Base-by-base conservation (phyloP, 2,888 invertebrate species). In the Chorisops tibialis region DNA sequence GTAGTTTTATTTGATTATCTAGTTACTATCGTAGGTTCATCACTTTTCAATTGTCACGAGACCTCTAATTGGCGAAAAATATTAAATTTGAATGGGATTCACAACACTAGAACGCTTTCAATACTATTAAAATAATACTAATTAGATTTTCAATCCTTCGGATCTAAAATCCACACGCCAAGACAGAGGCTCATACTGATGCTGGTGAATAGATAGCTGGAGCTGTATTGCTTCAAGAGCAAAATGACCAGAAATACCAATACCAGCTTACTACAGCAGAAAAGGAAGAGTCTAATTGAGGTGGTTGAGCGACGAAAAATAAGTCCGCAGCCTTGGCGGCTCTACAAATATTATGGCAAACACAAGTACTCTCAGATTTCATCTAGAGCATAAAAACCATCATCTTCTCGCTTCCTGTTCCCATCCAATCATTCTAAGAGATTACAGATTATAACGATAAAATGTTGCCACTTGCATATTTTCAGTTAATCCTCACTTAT, bases 201-300 rank as follows among this genome's bases (percentile, higher is more conserved):
- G 52, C 61, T 4, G 39, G 50, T 51, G 19, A 16, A 24, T 19
- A 35, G 4, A 51, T 50, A 1, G 22, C 19, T 9, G 43, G 52
- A 19, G 54, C 52, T n/a, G 45, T 61, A 2, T 24, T 52, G 11
- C 14, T 61, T 2, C 52, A 52, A 38, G n/a, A 21, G 21, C 24
- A 19, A 6, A 6, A 30, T 2, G 30, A 45, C 21, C 11, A 61
- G 12, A 14, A 12, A 35, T 19, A 45, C 14, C 56, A 61, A 9
- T 51, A 43, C 11, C 51, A 11, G 24, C 21, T n/a, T 60, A 24
- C 45, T 38, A 37, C 37, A 56, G 60, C 48, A 41, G 50, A 16
- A 62, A 62, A 21, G 11, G 21, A 14, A 24, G 62, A 64, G 43
- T 51, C 47, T 60, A 5, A 61, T 61, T 24, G 62, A 65, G 16